Conservation (phyloP, 1,140 invertebrate genomes). For the Rhyacophila brunnea region DNA sequence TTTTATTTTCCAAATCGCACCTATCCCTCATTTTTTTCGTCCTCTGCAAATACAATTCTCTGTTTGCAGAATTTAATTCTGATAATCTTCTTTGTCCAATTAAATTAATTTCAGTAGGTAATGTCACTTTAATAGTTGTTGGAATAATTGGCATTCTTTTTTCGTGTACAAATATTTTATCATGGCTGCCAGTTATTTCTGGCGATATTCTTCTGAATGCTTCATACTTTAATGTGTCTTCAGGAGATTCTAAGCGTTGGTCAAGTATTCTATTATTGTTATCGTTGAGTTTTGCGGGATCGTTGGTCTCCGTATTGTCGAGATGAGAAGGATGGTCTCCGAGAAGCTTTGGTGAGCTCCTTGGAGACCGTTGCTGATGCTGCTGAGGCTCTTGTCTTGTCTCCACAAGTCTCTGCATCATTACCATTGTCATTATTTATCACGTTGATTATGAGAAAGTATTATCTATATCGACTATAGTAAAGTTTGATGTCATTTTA, state of each 20-base stretch:
- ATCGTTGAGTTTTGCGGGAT: constrained; percentile 38
- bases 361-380: constrained; percentile 25
- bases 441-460: background rate
- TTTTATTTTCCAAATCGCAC: constrained; percentile 25
- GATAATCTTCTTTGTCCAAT: constrained; percentile 25
- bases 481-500: too few species aligned
- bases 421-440: constrained; percentile 51
- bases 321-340: constrained; percentile 5
- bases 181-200: constrained; percentile 10
- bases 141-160: constrained; percentile 16
- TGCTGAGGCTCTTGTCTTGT: constrained; percentile 38
- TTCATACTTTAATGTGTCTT: constrained; percentile 21
- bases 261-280: constrained; percentile 30
- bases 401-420: constrained; percentile 48
- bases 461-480: background rate
- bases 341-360: constrained; percentile 14
- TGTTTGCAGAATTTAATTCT: constrained; percentile 11
- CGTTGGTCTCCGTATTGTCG: background rate
- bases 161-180: constrained; percentile 10
- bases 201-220: constrained; percentile 28
- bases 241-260: constrained; percentile 15
- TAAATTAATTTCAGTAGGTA: constrained; percentile 16
- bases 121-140: constrained; percentile 16
- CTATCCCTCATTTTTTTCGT: constrained; percentile 29
- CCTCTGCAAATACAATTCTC: constrained; percentile 26